Conservation (phyloP, 2,113 vertebrate genomes). For the Meleagris gallopavo region DNA sequence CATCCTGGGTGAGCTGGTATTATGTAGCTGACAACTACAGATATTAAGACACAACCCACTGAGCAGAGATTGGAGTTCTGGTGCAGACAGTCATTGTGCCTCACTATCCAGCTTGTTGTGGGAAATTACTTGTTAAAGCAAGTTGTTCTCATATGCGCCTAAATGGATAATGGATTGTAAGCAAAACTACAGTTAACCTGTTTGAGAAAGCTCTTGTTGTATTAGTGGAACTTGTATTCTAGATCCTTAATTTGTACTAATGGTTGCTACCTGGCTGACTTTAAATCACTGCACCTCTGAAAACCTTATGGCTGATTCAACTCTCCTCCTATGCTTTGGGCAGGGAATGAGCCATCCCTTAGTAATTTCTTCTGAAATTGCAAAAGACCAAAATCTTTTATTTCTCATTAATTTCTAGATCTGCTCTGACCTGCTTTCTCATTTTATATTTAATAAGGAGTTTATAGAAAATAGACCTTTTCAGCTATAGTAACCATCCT, state of each 20-base stretch:
- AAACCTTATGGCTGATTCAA: background rate
- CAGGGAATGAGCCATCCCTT: background rate
- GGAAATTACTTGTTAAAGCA: background rate
- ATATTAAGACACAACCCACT: accelerated
- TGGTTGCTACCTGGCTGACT: background rate
- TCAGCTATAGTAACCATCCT: background rate
- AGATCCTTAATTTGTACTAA: background rate
- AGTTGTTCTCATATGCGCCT: background rate
- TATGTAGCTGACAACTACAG: background rate
- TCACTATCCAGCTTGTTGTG: background rate
- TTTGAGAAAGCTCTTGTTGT: background rate
- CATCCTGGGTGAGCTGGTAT: background rate
- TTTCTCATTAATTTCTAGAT: background rate
- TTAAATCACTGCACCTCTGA: background rate
- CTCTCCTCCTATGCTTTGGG: background rate
- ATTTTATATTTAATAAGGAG: background rate
- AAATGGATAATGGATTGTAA: background rate
- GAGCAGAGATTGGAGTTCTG: background rate
- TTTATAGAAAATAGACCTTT: background rate
- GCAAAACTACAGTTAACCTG: background rate
- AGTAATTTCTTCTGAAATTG: background rate
- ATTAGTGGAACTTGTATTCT: background rate
- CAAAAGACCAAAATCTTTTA: background rate
- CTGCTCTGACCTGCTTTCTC: background rate
- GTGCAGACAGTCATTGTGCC: background rate